Percentiles rank a stretch among this genome's conserved stretches.
These are phyloP conservation scores for Drosophila gaucha DNA, from an alignment of 2,888 invertebrate species.

Conservation along the genomic window DNA sequence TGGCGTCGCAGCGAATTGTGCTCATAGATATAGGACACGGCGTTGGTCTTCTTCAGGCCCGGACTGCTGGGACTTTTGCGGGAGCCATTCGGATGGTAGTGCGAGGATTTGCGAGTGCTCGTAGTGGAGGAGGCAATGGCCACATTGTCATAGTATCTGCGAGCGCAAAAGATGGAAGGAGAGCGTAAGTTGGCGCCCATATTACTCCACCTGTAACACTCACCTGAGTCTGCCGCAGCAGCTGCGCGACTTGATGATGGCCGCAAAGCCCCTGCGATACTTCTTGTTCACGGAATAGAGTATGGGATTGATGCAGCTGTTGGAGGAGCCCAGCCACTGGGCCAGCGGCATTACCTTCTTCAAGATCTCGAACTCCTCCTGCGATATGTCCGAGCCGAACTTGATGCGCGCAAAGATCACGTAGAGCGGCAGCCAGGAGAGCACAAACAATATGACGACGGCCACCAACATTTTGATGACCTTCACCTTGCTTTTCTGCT, in stretches of 20 bases:
- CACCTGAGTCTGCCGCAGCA: constrained; percentile 92
- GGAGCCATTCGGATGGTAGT: constrained; percentile 90
- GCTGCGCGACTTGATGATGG: constrained; percentile 93
- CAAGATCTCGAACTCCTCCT: constrained; percentile 92
- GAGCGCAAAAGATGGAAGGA: not conserved
- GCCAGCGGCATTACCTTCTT: constrained; percentile 94
- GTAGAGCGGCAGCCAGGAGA: constrained; percentile 97
- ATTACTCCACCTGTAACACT: constrained; percentile 1
- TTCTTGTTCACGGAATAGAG: constrained; percentile 98
- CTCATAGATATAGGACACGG: constrained; percentile 87
- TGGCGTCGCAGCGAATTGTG: constrained; percentile 83
- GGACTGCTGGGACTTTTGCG: constrained; percentile 86
- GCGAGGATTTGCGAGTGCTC: constrained; percentile 93
- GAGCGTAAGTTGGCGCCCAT: not conserved
- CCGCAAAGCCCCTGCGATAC: constrained; percentile 94
- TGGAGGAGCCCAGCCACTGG: constrained; percentile 96
- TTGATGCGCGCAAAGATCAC: constrained; percentile 95
- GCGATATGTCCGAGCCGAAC: constrained; percentile 89
- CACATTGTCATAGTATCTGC: constrained; percentile 92
- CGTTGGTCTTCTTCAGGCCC: constrained; percentile 85
- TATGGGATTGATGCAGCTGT: constrained; percentile 97
- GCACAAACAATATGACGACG: constrained; percentile 95
- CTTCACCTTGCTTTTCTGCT: constrained; percentile 97
- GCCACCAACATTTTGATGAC: constrained; percentile 97
- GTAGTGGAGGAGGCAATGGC: constrained; percentile 94